Base-by-base conservation (phyloP, 2,797 vertebrate species). In the Triplophysa yarkandensis region DNA sequence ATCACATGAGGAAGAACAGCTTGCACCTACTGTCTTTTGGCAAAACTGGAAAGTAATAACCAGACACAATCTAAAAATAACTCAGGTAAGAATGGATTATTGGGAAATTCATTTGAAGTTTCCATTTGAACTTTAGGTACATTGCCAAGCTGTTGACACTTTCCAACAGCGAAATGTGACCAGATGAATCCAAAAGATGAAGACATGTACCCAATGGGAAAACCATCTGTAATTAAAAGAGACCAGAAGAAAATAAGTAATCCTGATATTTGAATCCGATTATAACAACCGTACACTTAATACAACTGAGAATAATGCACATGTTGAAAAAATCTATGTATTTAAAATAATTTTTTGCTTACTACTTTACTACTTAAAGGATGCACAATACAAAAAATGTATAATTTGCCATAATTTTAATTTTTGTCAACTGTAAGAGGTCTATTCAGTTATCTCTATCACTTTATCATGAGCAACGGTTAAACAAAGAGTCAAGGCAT, bases 211-310 rank as follows among this genome's bases (percentile, higher is more conserved):
- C 71, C 34, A 30, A 30, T 64, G 34, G 48, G 60, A 64, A 72
- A 64, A 55, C 34, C 60, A 19, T 54, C 25, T 48, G 55, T 64
- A 60, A 34, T 73, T 73, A 41, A 72, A 73, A 43, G 60, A 64
- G 48, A 73, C 48, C 61, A 64, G 34, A 73, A 30, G 34, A 13
- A 55, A 74, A 57, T 19, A 63, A 50, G 9, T 10, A 64, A 52
- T 17, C 55, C 23, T 34, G 46, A 67, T 16, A 25, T 36, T 67
- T 16, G 14, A 16, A 34, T 34, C 27, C 43, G 50, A 16, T 54
- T 41, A 27, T 23, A 48, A 52, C 58, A 63, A 21, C 8, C 21
- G 14, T 6, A 4, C 48, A 43, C 55, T 14, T 32, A 23, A 63
- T 28, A 9, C 43, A 62, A 34, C 3, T 8, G 11, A 34, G 9